Evolutionary conservation across 2,888 invertebrate genomes (phyloP).

Genomic region (Andrena bucephala): DNA sequence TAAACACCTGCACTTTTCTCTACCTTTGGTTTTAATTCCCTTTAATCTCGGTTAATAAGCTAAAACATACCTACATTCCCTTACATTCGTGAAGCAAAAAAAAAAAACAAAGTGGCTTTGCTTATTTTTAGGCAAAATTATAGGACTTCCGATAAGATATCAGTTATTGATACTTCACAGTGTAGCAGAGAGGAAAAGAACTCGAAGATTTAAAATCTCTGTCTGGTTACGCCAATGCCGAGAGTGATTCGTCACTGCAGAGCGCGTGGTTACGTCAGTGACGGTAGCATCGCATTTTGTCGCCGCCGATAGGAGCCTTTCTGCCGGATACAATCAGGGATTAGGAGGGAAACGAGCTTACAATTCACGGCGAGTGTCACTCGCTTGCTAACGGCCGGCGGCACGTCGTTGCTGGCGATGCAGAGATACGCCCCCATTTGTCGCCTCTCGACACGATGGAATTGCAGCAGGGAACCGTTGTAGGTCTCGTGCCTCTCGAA

Average conservation of each 20-base stretch:
- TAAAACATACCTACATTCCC: too few relatives aligned
- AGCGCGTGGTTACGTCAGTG: constrained; percentile 24
- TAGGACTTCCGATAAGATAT: neutral
- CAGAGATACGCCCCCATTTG: constrained; percentile 97
- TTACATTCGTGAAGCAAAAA: too few relatives aligned
- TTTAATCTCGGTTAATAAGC: too few relatives aligned
- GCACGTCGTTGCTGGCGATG: constrained; percentile 96
- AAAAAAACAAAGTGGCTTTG: too few relatives aligned
- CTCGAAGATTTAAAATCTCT: neutral
- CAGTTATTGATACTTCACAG: constrained; percentile 8
- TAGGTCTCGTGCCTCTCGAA: constrained; percentile 87
- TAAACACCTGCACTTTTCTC: too few relatives aligned
- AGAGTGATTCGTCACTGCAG: constrained; percentile 33
- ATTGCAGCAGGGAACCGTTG: constrained; percentile 90
- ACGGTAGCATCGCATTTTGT: constrained; percentile 39
- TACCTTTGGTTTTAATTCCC: too few relatives aligned
- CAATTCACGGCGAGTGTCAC: constrained; percentile 95
- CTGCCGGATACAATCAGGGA: constrained; percentile 51
- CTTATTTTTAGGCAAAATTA: too few relatives aligned
- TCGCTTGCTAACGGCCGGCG: constrained; percentile 95
- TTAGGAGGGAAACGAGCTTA: constrained; percentile 86
- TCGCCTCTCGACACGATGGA: constrained; percentile 93
- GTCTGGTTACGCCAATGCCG: constrained; percentile 12
- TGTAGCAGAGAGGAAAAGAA: neutral
- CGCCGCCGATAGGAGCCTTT: constrained; percentile 46